Base-by-base conservation (phyloP, 2,113 vertebrate species). In the Gymnocephalus cernua region DNA sequence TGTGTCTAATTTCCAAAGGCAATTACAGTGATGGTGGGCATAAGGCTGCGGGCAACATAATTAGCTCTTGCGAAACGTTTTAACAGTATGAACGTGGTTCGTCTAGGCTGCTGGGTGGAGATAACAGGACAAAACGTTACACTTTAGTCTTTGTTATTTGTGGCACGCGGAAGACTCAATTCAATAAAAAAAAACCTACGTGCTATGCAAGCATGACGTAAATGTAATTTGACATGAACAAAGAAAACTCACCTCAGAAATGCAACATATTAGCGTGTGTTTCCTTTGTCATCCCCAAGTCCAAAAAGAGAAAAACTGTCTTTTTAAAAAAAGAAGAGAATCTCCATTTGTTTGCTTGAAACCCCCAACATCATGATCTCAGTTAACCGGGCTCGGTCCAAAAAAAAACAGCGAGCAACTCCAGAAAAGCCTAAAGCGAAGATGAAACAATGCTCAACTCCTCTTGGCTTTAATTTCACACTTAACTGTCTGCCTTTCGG, bases 241-340 rank as follows among this genome's bases (percentile, higher is more conserved):
- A 92, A 91, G 82, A 88, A 56, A 86, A 88, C 93, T 93, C 86
- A 92, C 91, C 86, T 90, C 80, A 81, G 50, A 90, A 83, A 86
- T 58, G 79, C 82, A 83, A 64, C 88, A 90, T 90, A 44, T 85
- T 51, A 53, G 41, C 27, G 54, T 63, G 56, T 38, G 41, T 63
- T 58, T 45, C 62, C 41, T 70, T 70, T 80, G 61, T 65, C 75
- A 35, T 61, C 48, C 19, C 70, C 16, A 41, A 41, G 53, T 68
- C 67, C 65, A 14, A 54, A 41, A 58, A 19, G 6, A 23, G 13
- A 57, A 25, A 61, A 44, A 18, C 4, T 16, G 7, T 48, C n/a
- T n/a, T 61, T 59, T 66, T 6, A 27, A 23, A 16, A 56, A 62
- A 67, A 25, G 7, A 38, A 23, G 23, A 50, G 21, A 61, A 79